Evolutionary conservation across 2,113 vertebrate genomes (phyloP), one percentile per base, ranked within the genome.

Genomic region (Alethe diademata): DNA sequence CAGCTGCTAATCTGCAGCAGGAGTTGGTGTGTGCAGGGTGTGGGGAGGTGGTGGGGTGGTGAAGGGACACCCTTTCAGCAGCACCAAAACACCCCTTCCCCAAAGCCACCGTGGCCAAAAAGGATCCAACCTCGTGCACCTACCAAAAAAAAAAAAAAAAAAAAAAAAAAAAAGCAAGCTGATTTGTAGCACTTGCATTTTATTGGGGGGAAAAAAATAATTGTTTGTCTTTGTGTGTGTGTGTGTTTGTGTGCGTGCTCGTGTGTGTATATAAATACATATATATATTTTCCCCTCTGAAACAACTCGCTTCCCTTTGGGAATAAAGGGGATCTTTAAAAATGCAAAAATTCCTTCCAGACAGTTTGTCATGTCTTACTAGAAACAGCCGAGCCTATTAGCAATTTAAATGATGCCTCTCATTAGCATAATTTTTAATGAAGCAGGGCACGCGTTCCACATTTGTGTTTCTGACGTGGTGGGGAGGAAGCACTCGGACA

Each of bases 361-460:
- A 93, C 95, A 93, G 94, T 95, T 96, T 97, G 93, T 97, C 90
- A 90, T 96, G 93, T 95, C 96, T 96, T 96, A 93, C 95, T 96
- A 95, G 94, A 83, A 96, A 78, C 92, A 94, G 94, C 79, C 60
- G 38, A 76, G 65, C 79, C 76, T 42, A 94, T 96, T 96, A 96
- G 96, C 96, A 97, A 97, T 96, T 96, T 90, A 97, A 97, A 97
- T 96, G 56, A 88, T 92, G 90, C 2, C 82, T 86, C 45, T 62
- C 22, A 96, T 97, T 96, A 97, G 92, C 95, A 97, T 96, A 96
- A 94, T 96, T 96, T 94, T 97, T 96, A 96, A 96, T 96, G 95
- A 96, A 96, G 94, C 48, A 29, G 75, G 94, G 94, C 95, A 96
- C 95, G 79, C 90, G 94, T 65, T 43, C 64, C 90, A 80, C 92